Evolutionary conservation across 2,888 invertebrate species (phyloP).

Genomic region (Melieria omissa): DNA sequence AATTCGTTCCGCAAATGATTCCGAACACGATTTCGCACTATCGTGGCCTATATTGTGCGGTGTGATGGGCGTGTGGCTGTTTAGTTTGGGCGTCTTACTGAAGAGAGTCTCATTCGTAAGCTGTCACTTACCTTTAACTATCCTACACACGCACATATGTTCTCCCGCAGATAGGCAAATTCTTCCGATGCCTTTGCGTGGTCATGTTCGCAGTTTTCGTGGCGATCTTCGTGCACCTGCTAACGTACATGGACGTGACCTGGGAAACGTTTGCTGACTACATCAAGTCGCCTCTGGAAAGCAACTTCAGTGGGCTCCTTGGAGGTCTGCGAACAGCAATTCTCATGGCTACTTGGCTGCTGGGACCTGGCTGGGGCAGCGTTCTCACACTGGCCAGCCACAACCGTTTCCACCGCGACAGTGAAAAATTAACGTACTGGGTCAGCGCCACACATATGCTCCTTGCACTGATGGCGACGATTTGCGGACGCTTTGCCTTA

Average conservation of each 20-base stretch:
- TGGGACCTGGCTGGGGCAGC: conserved; percentile 88
- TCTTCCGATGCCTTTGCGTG: conserved; percentile 57
- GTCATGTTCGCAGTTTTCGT: conserved; percentile 55
- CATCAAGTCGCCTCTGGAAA: conserved; percentile 47
- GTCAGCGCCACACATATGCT: conserved; percentile 56
- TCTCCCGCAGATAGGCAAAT: conserved; percentile 58
- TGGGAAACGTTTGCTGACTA: conserved; percentile 47
- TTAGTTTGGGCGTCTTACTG: conserved; percentile 52
- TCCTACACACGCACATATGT: background rate
- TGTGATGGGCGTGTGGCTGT: conserved; percentile 54
- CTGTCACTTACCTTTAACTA: conserved; percentile 5
- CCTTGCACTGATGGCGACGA: conserved; percentile 53
- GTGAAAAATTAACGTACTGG: conserved; percentile 66
- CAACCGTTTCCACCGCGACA: conserved; percentile 80
- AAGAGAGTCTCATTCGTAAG: conserved; percentile 58
- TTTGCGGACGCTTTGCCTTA: conserved; percentile 58
- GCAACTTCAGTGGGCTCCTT: conserved; percentile 42
- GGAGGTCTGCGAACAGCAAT: conserved; percentile 48
- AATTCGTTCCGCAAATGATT: conserved; percentile 52
- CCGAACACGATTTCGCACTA: conserved; percentile 46
- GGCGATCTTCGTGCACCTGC: conserved; percentile 54
- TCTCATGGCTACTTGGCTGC: conserved; percentile 71
- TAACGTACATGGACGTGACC: conserved; percentile 50
- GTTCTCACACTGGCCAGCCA: conserved; percentile 86
- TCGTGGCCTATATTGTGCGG: conserved; percentile 56